Base-by-base conservation (phyloP, 1,140 invertebrate species). In the Heliconius hermathena region DNA sequence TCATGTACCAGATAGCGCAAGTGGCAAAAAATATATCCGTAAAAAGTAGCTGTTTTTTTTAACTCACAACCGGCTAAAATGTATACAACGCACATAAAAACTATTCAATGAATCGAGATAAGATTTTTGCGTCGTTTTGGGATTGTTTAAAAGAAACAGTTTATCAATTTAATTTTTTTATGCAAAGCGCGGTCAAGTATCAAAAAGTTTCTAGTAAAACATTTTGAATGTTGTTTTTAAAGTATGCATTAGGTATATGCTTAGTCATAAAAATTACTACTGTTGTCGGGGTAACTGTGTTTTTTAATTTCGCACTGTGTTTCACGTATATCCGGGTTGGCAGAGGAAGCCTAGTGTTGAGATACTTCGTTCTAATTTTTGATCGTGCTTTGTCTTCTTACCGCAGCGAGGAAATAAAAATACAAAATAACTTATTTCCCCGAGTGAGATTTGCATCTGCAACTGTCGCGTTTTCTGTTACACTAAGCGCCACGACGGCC, bases 61-160 rank as follows among this genome's bases (percentile, higher is more conserved):
- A 46, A 26, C n/a, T 38, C 49, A 26, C 36, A 73, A 49, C 22
- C 41, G 20, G 46, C 71, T 49, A 29, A 66, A 29, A 66, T 38
- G 20, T 73, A 46, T 22, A 3, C 41, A 73, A 13, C 38, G 22
- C 71, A 22, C 38, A 46, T 73, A 73, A 73, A 73, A 73, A 38
- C 60, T 54, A 74, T 52, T 74, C 22, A 74, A 54, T 29, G 46
- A 18, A 74, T 74, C 49, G 18, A 74, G 46, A 74, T 74, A 52
- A 20, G 26, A 74, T 41, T 74, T 74, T 49, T 73, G 38, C 13
- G 4, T 74, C n/a, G 38, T 26, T n/a, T 73, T 49, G 36, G 71
- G 41, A 72, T 72, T 33, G 71, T 18, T 36, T 38, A 72, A 72
- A 73, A 73, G 9, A 29, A 13, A 66, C 60, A 29, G 60, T 66